Conservation (phyloP, 2,888 invertebrate genomes). For the Cryptocheilus praepositus region DNA sequence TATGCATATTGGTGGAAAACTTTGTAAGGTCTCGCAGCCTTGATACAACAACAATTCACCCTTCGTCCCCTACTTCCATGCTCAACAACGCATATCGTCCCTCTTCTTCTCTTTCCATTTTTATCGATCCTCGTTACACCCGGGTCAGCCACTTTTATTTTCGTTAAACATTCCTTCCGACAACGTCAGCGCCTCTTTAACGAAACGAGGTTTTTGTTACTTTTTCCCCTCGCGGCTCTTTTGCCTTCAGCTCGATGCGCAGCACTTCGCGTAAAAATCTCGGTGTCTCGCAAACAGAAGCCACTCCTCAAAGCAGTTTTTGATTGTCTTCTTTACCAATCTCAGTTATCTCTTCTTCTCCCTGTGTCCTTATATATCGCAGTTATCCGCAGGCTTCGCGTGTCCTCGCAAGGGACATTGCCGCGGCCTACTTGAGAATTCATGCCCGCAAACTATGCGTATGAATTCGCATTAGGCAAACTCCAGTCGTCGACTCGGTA, state of each 20-base stretch:
- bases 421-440: conserved; percentile 48
- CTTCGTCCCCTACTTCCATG: conserved; percentile 13
- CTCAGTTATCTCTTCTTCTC: background rate
- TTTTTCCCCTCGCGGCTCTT: no score
- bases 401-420: conserved; percentile 21
- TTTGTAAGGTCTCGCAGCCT: conserved; percentile 36
- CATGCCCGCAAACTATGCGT: conserved; percentile 47
- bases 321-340: no score
- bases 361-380: background rate
- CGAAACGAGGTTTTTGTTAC: no score
- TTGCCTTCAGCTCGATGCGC: no score
- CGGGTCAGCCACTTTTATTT: background rate
- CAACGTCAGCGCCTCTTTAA: background rate
- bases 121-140: background rate
- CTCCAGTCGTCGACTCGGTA: conserved; percentile 17
- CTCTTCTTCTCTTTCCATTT: conserved; percentile 18
- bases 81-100: conserved; percentile 20
- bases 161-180: background rate
- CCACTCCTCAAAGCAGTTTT: no score
- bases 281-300: no score
- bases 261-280: no score
- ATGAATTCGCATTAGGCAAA: conserved; percentile 47
- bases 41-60: conserved; percentile 44
- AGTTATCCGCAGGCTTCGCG: background rate
- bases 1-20: conserved; percentile 41